Base-by-base conservation (phyloP, 2,113 vertebrate genomes). In the Nanorana parkeri region DNA sequence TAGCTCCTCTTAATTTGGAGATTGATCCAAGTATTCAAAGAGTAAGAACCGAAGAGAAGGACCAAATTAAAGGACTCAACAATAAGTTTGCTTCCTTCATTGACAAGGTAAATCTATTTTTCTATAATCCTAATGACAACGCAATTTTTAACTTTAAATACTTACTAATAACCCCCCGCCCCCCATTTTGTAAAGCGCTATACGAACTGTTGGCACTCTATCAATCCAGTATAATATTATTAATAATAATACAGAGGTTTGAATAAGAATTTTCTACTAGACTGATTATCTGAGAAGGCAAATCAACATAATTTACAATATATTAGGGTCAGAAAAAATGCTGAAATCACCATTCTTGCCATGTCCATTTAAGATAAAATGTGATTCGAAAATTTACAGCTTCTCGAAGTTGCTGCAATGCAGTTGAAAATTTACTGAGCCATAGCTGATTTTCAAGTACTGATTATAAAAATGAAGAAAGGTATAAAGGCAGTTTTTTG, bases 1-100 rank as follows among this genome's bases (percentile, higher is more conserved):
- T 98, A 86, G 79, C 94, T 17, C 97, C 96, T 0, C 86, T 98
- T 84, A 95, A 94, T 26, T 85, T 98, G 87, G 93, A 93, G 66
- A 94, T 98, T 56, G 97, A 98, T 85, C 95, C 95, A 2, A 89
- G n/a, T 80, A 95, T 99, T 88, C 95, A 98, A 19, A 87, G 81
- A 17, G 92, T 98, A 84, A 94, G 96, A 55, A 93, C 90, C 26
- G 95, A 98, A 26, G 97, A 99, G 89, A 95, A 95, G 85, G 95
- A 99, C 0, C 96, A 99, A 88, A 98, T 99, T 91, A 99, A 96
- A 92, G 88, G 87, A 6, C 95, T 99, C 76, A 99, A 99, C 92
- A 92, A 94, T 86, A 93, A 91, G 32, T 95, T 95, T 0, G 93
- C 92, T 19, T 89, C 88, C 6, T 95, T 99, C 92, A 99, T 99